Evolutionary conservation across 2,797 vertebrate species (phyloP).

Genomic region (Xiphophorus birchmanni): DNA sequence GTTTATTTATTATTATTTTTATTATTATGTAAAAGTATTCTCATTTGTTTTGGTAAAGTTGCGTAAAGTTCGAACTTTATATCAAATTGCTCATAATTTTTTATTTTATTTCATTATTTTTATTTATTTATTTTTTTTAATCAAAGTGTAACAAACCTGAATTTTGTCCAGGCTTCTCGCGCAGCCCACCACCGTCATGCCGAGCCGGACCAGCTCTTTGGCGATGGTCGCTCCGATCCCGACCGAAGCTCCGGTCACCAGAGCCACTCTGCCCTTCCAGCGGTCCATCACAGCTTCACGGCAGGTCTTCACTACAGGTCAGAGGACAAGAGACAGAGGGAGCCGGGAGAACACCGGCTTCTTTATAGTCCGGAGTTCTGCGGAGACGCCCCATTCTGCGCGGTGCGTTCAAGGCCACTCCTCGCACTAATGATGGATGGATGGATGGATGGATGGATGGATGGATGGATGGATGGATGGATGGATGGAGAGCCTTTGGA

Average conservation of each 20-base stretch:
- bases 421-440: background rate
- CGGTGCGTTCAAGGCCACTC: background rate
- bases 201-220: conserved; percentile 82
- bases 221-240: conserved; percentile 86
- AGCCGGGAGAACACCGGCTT: background rate
- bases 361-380: background rate
- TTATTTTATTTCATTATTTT: too few species aligned
- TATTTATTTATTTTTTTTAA: background rate
- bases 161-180: conserved; percentile 85
- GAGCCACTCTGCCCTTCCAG: conserved; percentile 85
- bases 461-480: background rate
- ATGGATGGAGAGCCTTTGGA: background rate
- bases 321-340: background rate
- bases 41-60: background rate
- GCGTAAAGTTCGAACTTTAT: background rate
- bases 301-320: too few species aligned
- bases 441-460: background rate
- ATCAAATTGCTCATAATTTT: background rate
- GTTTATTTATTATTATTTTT: background rate
- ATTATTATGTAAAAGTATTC: background rate
- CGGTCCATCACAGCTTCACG: conserved; percentile 78
- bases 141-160: conserved; percentile 70
- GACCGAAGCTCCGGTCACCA: conserved; percentile 87
- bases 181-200: conserved; percentile 88
- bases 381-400: background rate